Evolutionary conservation across 1,140 invertebrate species (phyloP).

Genomic region (Pogonomyrmex barbatus): DNA sequence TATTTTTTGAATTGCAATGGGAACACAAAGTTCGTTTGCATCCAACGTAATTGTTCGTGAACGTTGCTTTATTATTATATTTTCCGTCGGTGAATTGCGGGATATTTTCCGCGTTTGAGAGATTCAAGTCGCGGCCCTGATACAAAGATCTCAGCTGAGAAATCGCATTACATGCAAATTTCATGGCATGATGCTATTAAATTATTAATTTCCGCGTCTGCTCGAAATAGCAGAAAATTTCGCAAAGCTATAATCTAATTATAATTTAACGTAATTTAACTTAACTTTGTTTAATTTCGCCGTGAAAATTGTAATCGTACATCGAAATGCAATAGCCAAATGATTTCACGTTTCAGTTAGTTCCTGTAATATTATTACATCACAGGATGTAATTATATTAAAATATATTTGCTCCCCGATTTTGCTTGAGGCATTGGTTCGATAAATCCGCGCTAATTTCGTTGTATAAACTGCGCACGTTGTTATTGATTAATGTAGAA

Average conservation of each 20-base stretch:
- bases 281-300: conserved; percentile 22
- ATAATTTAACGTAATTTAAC: neutral
- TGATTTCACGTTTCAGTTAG: conserved; percentile 36
- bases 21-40: neutral
- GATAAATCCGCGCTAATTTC: conserved; percentile 50
- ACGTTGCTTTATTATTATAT: neutral
- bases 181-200: neutral
- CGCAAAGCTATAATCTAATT: neutral
- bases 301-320: conserved; percentile 23
- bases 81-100: neutral
- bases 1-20: conserved; percentile 7
- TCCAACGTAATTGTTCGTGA: neutral
- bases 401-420: conserved; percentile 35
- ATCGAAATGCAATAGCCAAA: conserved; percentile 23
- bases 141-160: neutral
- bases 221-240: conserved; percentile 4
- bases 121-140: neutral
- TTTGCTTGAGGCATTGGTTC: conserved; percentile 37
- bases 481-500: conserved; percentile 43
- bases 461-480: neutral
- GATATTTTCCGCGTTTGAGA: neutral
- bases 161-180: neutral
- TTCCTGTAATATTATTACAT: conserved; percentile 39
- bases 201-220: neutral
- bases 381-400: conserved; percentile 34